These are phyloP conservation scores for Lycopodina hypogea DNA, from an alignment of 37 sponge, comb jelly and placozoan genomes.

Conservation along the genomic window DNA sequence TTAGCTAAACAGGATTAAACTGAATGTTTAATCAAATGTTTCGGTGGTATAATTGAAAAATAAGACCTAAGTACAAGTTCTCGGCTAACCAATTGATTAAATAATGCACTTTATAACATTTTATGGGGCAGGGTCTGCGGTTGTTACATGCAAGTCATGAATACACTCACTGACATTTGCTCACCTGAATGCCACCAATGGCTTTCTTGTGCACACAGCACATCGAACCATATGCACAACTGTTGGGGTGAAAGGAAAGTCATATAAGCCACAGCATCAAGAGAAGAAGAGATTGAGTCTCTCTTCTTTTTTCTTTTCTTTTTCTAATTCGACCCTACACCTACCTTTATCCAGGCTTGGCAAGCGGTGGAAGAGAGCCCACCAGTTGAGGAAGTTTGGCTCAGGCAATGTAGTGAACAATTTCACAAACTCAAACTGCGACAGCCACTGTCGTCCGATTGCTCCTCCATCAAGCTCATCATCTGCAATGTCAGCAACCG, in stretches of 20 bases:
- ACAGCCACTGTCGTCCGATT: conserved; percentile 45
- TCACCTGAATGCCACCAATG: conserved; percentile 34
- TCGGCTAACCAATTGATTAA: no score
- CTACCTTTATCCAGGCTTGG: conserved; percentile 46
- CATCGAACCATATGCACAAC: conserved; percentile 53
- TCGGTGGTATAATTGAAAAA: no score
- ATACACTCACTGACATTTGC: not conserved
- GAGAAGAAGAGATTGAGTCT: not conserved
- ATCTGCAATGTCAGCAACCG: conserved; percentile 34
- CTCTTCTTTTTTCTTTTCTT: not conserved
- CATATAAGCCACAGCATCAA: no score
- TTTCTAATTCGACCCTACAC: not conserved
- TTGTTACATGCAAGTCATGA: not conserved
- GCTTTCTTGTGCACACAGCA: conserved; percentile 35
- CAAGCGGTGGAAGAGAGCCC: conserved; percentile 27
- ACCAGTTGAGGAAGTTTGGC: conserved; percentile 37
- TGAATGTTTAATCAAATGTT: no score
- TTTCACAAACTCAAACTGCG: conserved; percentile 50
- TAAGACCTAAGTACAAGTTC: no score
- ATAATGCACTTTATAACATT: no score
- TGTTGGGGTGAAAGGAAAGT: not conserved
- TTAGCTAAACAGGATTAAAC: no score
- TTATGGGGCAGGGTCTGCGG: no score
- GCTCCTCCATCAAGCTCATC: conserved; percentile 34
- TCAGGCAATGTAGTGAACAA: conserved; percentile 18